A percentile compares a stretch with the other conserved stretches of the same genome.
Conservation (phyloP, 2,888 invertebrate species). For the Microplitis manilae region DNA sequence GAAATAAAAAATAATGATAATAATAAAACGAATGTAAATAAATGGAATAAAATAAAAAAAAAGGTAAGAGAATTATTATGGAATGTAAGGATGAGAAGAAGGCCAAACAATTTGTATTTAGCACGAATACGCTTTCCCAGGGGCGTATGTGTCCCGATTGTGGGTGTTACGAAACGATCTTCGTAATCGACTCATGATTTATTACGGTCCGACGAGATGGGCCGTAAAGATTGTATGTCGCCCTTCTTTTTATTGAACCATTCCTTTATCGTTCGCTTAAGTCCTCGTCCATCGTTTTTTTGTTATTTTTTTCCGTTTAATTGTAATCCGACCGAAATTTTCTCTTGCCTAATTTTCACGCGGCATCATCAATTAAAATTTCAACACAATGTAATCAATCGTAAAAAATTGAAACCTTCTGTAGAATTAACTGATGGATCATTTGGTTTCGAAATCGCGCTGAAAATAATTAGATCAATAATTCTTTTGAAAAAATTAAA, state of each 20-base stretch:
- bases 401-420: too few species aligned
- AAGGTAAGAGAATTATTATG: slow-evolving; percentile 8
- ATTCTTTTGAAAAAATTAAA: neutral
- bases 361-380: too few species aligned
- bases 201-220: slow-evolving; percentile 56
- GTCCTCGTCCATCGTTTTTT: neutral
- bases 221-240: slow-evolving; percentile 54
- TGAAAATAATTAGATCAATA: too few species aligned
- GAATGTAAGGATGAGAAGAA: slow-evolving; percentile 21
- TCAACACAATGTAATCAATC: too few species aligned
- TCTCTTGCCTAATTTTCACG: too few species aligned
- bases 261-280: slow-evolving; percentile 17
- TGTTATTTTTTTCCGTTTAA: slow-evolving; percentile 13
- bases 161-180: slow-evolving; percentile 60
- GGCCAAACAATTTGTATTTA: slow-evolving; percentile 51
- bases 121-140: slow-evolving; percentile 44
- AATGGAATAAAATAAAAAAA: neutral
- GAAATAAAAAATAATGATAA: slow-evolving; percentile 13
- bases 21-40: neutral
- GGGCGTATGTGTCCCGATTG: slow-evolving; percentile 45
- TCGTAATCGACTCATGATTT: slow-evolving; percentile 60
- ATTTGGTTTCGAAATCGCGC: too few species aligned
- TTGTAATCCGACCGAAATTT: too few species aligned
- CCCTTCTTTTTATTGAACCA: slow-evolving; percentile 43
- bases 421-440: too few species aligned